Evolutionary conservation across 2,113 vertebrate genomes (phyloP).

Genomic region (Meriones unguiculatus): DNA sequence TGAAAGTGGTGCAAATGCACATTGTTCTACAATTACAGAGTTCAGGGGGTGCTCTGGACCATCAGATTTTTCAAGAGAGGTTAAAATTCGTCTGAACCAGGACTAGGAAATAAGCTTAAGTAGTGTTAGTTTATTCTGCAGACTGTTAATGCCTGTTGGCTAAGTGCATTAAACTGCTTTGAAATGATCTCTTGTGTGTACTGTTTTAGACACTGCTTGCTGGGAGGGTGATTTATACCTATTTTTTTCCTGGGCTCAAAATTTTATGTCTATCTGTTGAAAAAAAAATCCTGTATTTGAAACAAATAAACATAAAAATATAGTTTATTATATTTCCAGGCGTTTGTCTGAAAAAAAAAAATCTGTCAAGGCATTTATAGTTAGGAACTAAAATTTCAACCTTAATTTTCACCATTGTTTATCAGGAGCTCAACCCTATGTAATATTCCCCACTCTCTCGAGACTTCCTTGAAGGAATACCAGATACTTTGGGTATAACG

Average conservation of each 20-base stretch:
- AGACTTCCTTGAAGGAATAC: constrained; percentile 43
- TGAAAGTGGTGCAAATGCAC: constrained; percentile 44
- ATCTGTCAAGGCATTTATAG: constrained; percentile 71
- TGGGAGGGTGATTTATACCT: constrained; percentile 76
- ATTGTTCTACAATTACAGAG: neutral
- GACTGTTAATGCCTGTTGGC: constrained; percentile 69
- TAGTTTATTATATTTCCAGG: constrained; percentile 71
- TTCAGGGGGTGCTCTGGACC: neutral
- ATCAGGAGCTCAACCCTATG: constrained; percentile 45
- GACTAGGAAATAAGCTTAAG: constrained; percentile 74
- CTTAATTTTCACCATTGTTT: constrained; percentile 61
- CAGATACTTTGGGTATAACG: constrained; percentile 60
- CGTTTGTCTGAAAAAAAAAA: constrained; percentile 60
- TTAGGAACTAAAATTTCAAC: constrained; percentile 65
- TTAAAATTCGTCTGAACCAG: constrained; percentile 65
- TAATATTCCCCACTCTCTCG: constrained; percentile 55
- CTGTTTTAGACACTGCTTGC: constrained; percentile 75
- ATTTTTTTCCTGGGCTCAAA: constrained; percentile 58
- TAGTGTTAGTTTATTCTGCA: constrained; percentile 69
- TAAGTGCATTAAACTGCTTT: constrained; percentile 76
- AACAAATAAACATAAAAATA: constrained; percentile 80
- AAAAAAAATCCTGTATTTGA: constrained; percentile 65
- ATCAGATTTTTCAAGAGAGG: neutral
- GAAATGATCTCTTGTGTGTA: constrained; percentile 69
- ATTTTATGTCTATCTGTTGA: constrained; percentile 69